A percentile compares a stretch with the other conserved stretches of the same genome.
Conservation (phyloP, 2,797 vertebrate genomes). For the Yasuhikotakia modesta region DNA sequence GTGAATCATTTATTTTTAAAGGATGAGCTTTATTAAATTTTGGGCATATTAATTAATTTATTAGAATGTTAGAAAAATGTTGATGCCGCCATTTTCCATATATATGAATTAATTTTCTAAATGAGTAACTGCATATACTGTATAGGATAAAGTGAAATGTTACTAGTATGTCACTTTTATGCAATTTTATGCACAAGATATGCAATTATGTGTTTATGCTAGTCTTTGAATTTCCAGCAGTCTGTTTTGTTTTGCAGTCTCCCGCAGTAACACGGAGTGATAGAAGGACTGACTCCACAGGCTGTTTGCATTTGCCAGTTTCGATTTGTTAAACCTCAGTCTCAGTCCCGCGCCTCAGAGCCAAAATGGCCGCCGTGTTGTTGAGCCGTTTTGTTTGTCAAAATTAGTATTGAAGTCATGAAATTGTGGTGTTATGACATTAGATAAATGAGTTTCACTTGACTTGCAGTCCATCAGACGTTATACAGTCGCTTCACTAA, state of each 20-base stretch:
- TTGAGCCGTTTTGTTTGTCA: constrained; percentile 5
- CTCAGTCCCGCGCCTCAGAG: constrained; percentile 41
- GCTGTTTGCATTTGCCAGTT: constrained; percentile 33
- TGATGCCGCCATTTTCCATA: no score
- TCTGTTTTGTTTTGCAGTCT: constrained; percentile 26
- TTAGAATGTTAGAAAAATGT: no score
- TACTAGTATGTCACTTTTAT: no score
- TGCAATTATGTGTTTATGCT: constrained; percentile 7
- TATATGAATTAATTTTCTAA: no score
- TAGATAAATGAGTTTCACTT: constrained; percentile 17
- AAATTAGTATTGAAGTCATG: neutral
- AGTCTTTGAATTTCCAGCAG: constrained; percentile 12
- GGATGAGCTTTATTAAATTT: no score
- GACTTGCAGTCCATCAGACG: constrained; percentile 40
- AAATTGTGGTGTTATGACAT: neutral
- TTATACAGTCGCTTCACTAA: constrained; percentile 47
- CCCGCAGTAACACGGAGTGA: constrained; percentile 5
- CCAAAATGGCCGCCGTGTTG: constrained; percentile 34
- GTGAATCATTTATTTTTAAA: neutral
- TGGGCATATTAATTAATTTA: no score
- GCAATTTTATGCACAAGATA: no score
- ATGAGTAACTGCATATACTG: no score
- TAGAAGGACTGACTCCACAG: constrained; percentile 30
- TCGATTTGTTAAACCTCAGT: constrained; percentile 44
- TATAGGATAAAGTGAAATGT: no score